A percentile compares a stretch with the other conserved stretches of the same genome.
phyloP scores from a whole-genome alignment of 2,888 invertebrate genomes.

The Spisula subtruncata region DNA sequence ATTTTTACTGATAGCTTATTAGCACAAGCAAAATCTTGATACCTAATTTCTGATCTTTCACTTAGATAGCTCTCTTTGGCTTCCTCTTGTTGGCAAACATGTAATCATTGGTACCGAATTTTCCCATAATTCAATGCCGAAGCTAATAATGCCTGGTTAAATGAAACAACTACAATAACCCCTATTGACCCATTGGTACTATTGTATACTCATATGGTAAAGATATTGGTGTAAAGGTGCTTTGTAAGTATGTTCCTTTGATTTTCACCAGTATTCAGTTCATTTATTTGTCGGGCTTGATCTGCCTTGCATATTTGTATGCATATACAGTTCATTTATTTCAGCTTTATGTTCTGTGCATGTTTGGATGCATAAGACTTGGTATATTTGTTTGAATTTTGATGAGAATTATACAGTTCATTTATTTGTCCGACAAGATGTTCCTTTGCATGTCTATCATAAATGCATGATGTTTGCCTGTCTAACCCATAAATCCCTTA shows the following conservation, averaged over 20 bases:
- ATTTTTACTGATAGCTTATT: slow-evolving; percentile 24
- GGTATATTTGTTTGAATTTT: not conserved
- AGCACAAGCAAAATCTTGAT: not conserved
- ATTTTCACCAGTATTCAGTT: not conserved
- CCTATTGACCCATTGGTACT: not conserved
- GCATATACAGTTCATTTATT: no score
- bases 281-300: slow-evolving; percentile 42
- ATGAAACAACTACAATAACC: not conserved
- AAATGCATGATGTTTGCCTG: not conserved
- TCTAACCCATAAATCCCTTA: not conserved
- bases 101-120: slow-evolving; percentile 10
- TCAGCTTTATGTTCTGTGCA: no score
- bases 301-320: no score
- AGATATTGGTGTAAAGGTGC: not conserved
- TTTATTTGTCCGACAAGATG: slow-evolving; percentile 30
- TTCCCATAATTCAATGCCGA: not conserved
- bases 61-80: slow-evolving; percentile 12
- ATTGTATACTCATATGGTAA: not conserved
- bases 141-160: not conserved
- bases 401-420: not conserved
- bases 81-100: not conserved
- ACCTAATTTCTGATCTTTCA: not conserved
- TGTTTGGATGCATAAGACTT: not conserved
- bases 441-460: slow-evolving; percentile 15
- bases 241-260: not conserved